Percentiles rank a stretch among this genome's conserved stretches.
Conservation (phyloP, 1,140 invertebrate species). For the Saccostrea cuccullata region DNA sequence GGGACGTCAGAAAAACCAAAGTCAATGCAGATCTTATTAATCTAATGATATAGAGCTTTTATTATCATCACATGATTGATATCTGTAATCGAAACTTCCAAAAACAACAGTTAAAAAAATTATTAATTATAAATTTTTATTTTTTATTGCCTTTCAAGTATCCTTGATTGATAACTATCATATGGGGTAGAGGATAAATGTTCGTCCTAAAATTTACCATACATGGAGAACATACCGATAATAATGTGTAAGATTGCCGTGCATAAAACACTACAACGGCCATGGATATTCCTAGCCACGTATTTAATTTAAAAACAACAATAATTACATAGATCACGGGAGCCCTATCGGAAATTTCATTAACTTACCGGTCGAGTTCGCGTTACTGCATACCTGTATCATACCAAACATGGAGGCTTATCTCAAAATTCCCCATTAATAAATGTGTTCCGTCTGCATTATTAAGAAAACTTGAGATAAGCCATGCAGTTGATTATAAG, state of each 20-base stretch:
- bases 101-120: no score
- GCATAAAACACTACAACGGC: neutral
- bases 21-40: no score
- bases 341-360: neutral
- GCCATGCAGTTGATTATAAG: neutral
- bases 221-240: neutral
- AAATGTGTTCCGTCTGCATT: constrained; percentile 14
- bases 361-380: constrained; percentile 32
- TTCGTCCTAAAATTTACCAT: neutral
- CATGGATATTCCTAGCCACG: constrained; percentile 15
- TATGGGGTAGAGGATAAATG: no score
- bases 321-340: constrained; percentile 35
- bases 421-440: neutral
- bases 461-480: constrained; percentile 27
- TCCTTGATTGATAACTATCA: no score
- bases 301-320: constrained; percentile 32
- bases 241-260: neutral
- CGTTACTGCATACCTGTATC: constrained; percentile 28
- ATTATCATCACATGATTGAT: no score
- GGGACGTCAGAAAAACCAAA: no score
- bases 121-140: no score
- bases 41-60: no score
- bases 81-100: no score
- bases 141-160: no score
- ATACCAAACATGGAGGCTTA: constrained; percentile 29